Conservation (phyloP, 2,113 vertebrate genomes). For the Phylloscopus trochiloides region DNA sequence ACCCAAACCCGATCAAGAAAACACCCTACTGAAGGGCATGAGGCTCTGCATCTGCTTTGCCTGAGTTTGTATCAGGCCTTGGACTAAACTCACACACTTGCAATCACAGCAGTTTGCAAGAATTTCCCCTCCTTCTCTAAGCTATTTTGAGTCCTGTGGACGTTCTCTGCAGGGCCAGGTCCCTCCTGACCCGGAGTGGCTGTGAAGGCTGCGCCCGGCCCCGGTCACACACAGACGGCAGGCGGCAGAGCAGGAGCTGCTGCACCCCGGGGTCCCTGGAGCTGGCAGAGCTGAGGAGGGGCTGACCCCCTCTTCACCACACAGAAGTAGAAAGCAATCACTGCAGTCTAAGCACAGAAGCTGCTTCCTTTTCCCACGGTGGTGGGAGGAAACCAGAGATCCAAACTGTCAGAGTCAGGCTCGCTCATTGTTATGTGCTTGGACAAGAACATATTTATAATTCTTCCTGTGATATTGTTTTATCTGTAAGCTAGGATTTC, state of each 20-base stretch:
- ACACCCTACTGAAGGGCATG: neutral
- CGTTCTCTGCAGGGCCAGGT: neutral
- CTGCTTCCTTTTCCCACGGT: constrained; percentile 50
- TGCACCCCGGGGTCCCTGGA: neutral
- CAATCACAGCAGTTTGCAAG: neutral
- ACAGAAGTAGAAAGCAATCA: neutral
- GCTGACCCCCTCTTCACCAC: neutral
- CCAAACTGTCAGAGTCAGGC: neutral
- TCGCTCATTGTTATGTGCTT: neutral
- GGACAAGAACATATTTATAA: neutral
- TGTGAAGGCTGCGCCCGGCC: rapidly evolving
- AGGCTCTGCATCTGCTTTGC: neutral
- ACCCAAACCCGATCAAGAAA: neutral
- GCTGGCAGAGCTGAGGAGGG: neutral
- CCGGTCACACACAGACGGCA: rapidly evolving
- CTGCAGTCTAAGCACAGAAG: neutral
- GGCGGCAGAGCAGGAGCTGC: neutral
- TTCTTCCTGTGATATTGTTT: neutral
- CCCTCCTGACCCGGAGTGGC: rapidly evolving
- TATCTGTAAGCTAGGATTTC: neutral
- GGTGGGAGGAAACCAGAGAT: constrained; percentile 11
- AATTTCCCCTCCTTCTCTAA: neutral
- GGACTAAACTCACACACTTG: neutral
- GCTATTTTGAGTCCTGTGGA: neutral
- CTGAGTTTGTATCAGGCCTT: neutral